Evolutionary conservation across 2,888 invertebrate genomes (phyloP), one percentile per base, ranked within the genome.

Genomic region (Stratiomys singularior): DNA sequence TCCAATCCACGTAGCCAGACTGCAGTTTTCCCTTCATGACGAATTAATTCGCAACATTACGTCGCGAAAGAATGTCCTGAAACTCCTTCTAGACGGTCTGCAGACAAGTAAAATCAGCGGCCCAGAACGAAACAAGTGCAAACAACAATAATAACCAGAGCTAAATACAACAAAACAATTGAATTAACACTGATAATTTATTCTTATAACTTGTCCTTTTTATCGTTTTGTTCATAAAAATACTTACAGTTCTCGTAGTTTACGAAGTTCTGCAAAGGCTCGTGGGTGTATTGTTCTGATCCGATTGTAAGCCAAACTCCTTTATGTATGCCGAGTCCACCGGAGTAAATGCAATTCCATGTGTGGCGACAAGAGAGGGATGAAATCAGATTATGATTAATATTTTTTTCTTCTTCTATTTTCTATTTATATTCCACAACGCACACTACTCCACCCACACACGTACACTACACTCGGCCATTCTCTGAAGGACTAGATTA

Each of bases 231-330:
- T 5, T 18, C 52, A 52, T 52, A 52, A 18, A 37, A 47, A 30
- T 85, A 88, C 89, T 89, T 85, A 90, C 90, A 90, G 84, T 82
- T 90, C 89, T 77, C 84, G 81, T 23, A 90, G 85, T 66, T 86
- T 83, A 13, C 80, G 81, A 60, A 89, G 82, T 81, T 86, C 86
- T 76, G 81, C 83, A 83, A 90, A 90, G 30, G 89, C 88, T 58
- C 83, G 83, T 71, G 86, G 82, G 79, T 88, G 86, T 76, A 90
- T 87, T 67, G 83, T 84, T 25, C 82, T 81, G 78, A 90, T 88
- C 60, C 82, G 82, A 83, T 90, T 90, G 79, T 83, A 82, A 80
- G 84, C 83, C 28, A 87, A 81, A 81, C 85, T 84, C 63, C 86
- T 86, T 81, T 37, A 27, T 78, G 71, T 74, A 23, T n/a, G 25